Evolutionary conservation across 2,113 vertebrate species (phyloP).

Genomic region (Lanius collurio): DNA sequence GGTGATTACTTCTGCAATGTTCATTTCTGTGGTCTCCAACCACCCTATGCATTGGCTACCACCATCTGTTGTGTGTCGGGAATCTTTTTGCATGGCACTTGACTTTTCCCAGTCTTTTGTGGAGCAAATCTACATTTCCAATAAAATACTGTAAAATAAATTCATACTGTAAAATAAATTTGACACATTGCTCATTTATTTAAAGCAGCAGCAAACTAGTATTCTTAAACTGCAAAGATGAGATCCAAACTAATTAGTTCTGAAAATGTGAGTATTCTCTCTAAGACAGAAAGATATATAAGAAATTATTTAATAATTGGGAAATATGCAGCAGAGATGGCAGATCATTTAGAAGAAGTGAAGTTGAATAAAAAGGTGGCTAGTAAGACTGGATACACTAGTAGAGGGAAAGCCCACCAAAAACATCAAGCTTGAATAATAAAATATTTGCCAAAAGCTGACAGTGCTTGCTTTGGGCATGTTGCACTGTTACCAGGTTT

Average conservation of each 20-base stretch:
- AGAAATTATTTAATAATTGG: neutral
- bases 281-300: neutral
- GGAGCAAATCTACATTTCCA: neutral
- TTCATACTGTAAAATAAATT: neutral
- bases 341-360: neutral
- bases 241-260: neutral
- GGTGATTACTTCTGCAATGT: neutral
- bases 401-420: neutral
- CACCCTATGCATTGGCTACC: neutral
- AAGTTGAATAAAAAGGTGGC: neutral
- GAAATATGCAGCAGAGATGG: neutral
- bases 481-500: neutral
- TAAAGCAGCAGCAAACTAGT: neutral
- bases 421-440: neutral
- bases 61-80: neutral
- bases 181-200: neutral
- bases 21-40: neutral
- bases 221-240: neutral
- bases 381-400: neutral
- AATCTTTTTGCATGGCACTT: neutral
- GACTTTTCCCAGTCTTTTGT: neutral
- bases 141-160: neutral
- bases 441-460: neutral
- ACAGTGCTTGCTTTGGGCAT: neutral
- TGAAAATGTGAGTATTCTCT: neutral